Conservation (phyloP, 2,797 vertebrate genomes). For the Diplodus puntazzo region DNA sequence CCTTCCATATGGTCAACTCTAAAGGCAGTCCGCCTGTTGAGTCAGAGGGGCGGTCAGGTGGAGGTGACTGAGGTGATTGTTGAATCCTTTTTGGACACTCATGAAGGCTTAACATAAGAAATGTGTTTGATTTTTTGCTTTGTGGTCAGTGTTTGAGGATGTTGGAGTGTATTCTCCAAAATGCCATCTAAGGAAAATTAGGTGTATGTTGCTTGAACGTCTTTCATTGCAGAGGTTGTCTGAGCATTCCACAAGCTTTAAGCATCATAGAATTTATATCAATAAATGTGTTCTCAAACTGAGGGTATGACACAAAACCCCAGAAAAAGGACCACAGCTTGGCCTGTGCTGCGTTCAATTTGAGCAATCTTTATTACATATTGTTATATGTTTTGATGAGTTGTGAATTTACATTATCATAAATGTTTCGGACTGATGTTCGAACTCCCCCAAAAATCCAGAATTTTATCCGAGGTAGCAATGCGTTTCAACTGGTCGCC, state of each 20-base stretch:
- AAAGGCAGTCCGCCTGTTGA: slow-evolving; percentile 51
- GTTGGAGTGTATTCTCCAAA: slow-evolving; percentile 45
- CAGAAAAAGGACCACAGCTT: too few species aligned
- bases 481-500: too few species aligned
- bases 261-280: slow-evolving; percentile 8
- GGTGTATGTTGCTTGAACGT: slow-evolving; percentile 21
- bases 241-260: slow-evolving; percentile 27
- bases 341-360: too few species aligned
- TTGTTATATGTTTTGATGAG: too few species aligned
- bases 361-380: too few species aligned
- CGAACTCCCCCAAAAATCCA: too few species aligned
- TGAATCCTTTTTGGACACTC: slow-evolving; percentile 55
- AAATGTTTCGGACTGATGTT: too few species aligned
- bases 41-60: slow-evolving; percentile 17
- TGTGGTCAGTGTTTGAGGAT: slow-evolving; percentile 33
- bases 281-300: slow-evolving; percentile 9
- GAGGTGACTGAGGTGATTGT: slow-evolving; percentile 41
- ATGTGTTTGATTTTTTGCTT: slow-evolving; percentile 52
- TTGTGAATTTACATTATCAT: too few species aligned
- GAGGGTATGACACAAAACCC: neutral
- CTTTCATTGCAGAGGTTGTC: slow-evolving; percentile 32
- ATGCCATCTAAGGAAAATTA: slow-evolving; percentile 3
- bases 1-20: slow-evolving; percentile 55
- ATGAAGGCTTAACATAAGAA: slow-evolving; percentile 53
- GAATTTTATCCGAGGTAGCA: too few species aligned